phyloP scores from a whole-genome alignment of 2,113 vertebrate species.

The Gulo gulo region DNA sequence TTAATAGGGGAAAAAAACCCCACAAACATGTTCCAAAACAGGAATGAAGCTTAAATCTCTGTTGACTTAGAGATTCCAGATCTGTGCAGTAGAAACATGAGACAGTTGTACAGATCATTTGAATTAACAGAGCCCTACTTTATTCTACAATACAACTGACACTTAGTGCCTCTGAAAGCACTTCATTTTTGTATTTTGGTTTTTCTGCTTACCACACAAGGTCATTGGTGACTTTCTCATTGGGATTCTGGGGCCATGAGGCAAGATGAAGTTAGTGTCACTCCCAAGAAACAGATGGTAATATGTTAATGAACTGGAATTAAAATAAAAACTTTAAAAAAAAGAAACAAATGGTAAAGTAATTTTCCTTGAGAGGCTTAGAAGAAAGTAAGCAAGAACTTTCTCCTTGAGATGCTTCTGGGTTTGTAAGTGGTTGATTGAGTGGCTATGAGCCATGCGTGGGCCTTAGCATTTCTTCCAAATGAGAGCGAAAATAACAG shows the following conservation, averaged over 20 bases:
- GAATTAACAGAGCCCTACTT: background rate
- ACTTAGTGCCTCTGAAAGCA: background rate
- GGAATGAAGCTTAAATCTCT: background rate
- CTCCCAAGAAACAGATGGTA: background rate
- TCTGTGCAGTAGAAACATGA: background rate
- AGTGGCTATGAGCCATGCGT: slow-evolving; percentile 11
- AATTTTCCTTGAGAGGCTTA: slow-evolving; percentile 31
- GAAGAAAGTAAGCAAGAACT: background rate
- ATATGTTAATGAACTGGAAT: background rate
- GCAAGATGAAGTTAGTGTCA: background rate
- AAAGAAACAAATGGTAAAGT: background rate
- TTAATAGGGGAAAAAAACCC: background rate
- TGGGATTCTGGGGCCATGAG: background rate
- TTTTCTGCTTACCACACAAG: background rate
- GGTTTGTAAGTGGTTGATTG: slow-evolving; percentile 34
- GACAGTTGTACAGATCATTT: background rate
- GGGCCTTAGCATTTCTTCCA: slow-evolving; percentile 52
- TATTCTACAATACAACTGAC: background rate
- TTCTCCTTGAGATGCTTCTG: slow-evolving; percentile 47
- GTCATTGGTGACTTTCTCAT: background rate
- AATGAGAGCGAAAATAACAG: slow-evolving; percentile 67
- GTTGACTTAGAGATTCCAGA: background rate
- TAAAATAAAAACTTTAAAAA: background rate
- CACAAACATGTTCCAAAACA: background rate
- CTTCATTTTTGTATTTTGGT: background rate